Conservation (phyloP, 2,113 vertebrate species). For the Leptodactylus fuscus region DNA sequence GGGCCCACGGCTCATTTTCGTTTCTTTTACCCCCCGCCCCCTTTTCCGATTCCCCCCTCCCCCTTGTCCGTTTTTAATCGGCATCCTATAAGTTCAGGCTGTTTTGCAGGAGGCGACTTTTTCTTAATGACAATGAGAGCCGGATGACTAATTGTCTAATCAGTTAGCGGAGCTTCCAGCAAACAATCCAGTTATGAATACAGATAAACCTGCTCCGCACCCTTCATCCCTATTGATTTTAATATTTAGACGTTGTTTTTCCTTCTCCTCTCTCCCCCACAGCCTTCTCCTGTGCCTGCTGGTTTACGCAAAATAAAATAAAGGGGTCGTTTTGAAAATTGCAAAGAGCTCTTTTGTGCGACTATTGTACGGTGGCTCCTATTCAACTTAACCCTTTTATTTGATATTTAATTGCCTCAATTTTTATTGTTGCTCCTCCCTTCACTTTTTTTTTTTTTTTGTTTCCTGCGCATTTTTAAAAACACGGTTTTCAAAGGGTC, state of each 20-base stretch:
- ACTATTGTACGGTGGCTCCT: conserved; percentile 39
- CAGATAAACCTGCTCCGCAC: background rate
- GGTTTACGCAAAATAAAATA: conserved; percentile 39
- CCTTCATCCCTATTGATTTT: conserved; percentile 27
- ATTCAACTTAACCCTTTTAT: conserved; percentile 50
- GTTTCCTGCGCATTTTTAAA: conserved; percentile 16
- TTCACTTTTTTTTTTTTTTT: conserved; percentile 42
- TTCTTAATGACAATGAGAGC: conserved; percentile 76
- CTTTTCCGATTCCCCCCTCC: conserved; percentile 36
- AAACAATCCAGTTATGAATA: conserved; percentile 52
- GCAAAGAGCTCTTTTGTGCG: conserved; percentile 42
- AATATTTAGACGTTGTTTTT: conserved; percentile 38
- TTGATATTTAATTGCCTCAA: conserved; percentile 49
- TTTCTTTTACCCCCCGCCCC: conserved; percentile 67
- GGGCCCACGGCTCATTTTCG: conserved; percentile 73
- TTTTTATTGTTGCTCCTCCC: conserved; percentile 45
- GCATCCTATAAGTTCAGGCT: conserved; percentile 79
- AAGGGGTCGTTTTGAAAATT: conserved; percentile 45
- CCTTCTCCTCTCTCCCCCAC: background rate
- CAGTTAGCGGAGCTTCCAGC: conserved; percentile 45
- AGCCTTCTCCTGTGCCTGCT: conserved; percentile 21
- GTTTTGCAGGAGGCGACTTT: conserved; percentile 77
- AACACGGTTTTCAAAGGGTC: conserved; percentile 10
- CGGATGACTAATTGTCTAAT: conserved; percentile 74
- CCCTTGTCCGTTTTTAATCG: conserved; percentile 71